phyloP scores from a whole-genome alignment of 2,888 invertebrate species.

The Diabrotica balteata region DNA sequence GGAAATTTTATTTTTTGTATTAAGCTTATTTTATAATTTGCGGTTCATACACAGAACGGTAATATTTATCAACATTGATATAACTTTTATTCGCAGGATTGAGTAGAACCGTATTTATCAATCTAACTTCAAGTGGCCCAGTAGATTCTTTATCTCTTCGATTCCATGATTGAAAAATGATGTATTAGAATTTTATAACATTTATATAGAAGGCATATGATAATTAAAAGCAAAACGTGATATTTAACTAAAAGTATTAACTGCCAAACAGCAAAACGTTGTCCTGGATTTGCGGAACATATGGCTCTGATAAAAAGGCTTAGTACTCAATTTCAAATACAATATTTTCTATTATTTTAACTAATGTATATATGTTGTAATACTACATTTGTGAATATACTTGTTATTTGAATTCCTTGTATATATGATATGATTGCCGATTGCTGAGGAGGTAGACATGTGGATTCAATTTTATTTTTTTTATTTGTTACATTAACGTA shows the following conservation, averaged over 20 bases:
- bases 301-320: slow-evolving; percentile 38
- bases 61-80: no score
- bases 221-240: slow-evolving; percentile 41
- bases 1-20: no score
- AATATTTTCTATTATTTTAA: slow-evolving; percentile 41
- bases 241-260: slow-evolving; percentile 31
- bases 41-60: no score
- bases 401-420: slow-evolving; percentile 14
- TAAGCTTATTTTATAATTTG: no score
- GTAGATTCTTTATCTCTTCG: neutral
- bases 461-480: slow-evolving; percentile 12
- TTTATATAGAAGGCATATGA: slow-evolving; percentile 16
- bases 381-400: slow-evolving; percentile 8
- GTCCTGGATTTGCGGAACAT: slow-evolving; percentile 35
- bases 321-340: slow-evolving; percentile 37
- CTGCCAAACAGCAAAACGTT: slow-evolving; percentile 39
- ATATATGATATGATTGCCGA: neutral
- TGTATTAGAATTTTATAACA: slow-evolving; percentile 20
- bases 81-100: no score
- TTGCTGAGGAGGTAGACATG: slow-evolving; percentile 23
- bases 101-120: no score
- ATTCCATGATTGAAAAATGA: slow-evolving; percentile 12
- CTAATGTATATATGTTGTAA: slow-evolving; percentile 41
- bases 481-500: slow-evolving; percentile 8
- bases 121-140: neutral